Evolutionary conservation across 2,888 invertebrate species (phyloP), one percentile per base, ranked within the genome.

Genomic region (Melanargia galathea): DNA sequence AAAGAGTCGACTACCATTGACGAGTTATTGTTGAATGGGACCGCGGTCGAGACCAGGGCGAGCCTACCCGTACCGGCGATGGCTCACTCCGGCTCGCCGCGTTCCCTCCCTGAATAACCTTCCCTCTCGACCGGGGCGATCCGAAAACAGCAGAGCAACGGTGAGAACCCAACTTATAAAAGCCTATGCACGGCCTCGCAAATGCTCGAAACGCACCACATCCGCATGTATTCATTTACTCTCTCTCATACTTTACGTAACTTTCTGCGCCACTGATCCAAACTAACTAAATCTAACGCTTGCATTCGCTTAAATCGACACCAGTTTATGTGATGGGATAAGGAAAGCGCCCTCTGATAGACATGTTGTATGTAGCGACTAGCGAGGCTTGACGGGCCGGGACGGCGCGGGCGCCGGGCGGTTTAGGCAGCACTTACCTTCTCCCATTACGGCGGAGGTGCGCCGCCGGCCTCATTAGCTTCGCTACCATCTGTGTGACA

Each of bases 331-430:
- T 93, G 92, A 94, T 94, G 94, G 94, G 94, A 94, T 94, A 94
- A 94, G 94, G 94, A 94, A 94, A 93, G 93, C 93, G 94, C 94
- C 94, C 94, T 94, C 94, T 84, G 81, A 84, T 81, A 86, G 77
- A 82, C 82, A 75, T 81, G 78, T 88, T 84, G 81, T 83, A 68
- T 70, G 64, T 75, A 70, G 71, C 69, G 69, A 70, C 63, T 75
- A 70, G 71, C 69, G 69, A 70, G 71, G 80, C 77, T 80, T 74
- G 80, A 75, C 82, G 90, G 87, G 84, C 90, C 90, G 90, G 88
- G 80, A 75, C 82, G 90, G 87, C 84, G 91, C 90, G 90, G 89
- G 90, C 86, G 91, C 88, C 85, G n/a, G n/a, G n/a, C n/a, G n/a
- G n/a, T n/a, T n/a, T n/a, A 82, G 90, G 89, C 90, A 90, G 85